Percentiles rank a stretch among this genome's conserved stretches.
Evolutionary conservation across 2,797 vertebrate species (phyloP).

Genomic region (Serranus cabrilla): DNA sequence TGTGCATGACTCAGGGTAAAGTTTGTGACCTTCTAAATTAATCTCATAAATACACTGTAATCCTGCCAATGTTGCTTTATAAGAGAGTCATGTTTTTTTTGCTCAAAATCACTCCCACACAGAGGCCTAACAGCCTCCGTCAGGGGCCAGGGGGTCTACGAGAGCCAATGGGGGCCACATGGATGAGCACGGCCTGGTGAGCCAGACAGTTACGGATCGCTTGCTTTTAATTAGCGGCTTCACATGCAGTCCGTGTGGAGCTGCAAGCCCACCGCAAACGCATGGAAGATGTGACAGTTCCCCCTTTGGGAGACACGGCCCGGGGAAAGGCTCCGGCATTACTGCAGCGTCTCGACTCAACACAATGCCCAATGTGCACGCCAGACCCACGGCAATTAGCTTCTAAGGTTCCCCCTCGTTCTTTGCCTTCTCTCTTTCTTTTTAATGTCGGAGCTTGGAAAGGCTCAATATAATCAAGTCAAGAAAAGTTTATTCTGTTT

Average conservation of each 20-base stretch:
- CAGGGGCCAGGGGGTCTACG: conserved; percentile 51
- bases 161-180: conserved; percentile 74
- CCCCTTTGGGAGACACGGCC: conserved; percentile 71
- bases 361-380: conserved; percentile 84
- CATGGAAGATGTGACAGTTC: conserved; percentile 81
- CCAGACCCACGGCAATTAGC: conserved; percentile 85
- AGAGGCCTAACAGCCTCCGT: conserved; percentile 38
- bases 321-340: conserved; percentile 73
- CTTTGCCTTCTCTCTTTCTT: conserved; percentile 80
- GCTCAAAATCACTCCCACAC: conserved; percentile 55
- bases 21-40: not conserved
- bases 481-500: conserved; percentile 88
- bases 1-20: not conserved
- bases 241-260: conserved; percentile 77
- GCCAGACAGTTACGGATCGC: conserved; percentile 81
- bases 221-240: conserved; percentile 85
- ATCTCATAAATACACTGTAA: conserved; percentile 26
- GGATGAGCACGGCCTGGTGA: conserved; percentile 77
- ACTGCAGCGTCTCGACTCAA: conserved; percentile 77
- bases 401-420: conserved; percentile 80
- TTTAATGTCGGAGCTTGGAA: conserved; percentile 85
- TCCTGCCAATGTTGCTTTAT: conserved; percentile 19
- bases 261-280: conserved; percentile 78
- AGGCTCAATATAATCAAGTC: conserved; percentile 88
- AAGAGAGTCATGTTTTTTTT: conserved; percentile 19